Percentiles rank a stretch among this genome's conserved stretches.
These are phyloP conservation scores for Sciurus carolinensis DNA, from an alignment of 2,797 vertebrate genomes.

Conservation along the genomic window DNA sequence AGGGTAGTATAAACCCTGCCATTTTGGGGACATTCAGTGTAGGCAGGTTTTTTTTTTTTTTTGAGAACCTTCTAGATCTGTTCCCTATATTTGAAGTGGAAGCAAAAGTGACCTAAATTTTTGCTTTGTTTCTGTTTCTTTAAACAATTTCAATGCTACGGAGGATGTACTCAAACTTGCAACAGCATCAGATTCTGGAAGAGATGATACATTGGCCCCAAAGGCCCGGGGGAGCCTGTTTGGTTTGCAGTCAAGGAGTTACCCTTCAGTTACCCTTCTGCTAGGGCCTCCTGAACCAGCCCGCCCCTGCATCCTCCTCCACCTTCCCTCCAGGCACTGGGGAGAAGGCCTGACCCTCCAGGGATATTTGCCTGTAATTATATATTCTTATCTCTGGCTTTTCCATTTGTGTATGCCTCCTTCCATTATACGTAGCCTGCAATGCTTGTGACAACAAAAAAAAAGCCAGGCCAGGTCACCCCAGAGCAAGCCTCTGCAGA, in stretches of 20 bases:
- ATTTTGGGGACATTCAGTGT: neutral
- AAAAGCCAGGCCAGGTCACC: fast-evolving
- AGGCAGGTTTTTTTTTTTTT: neutral
- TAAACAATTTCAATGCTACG: neutral
- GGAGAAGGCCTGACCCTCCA: neutral
- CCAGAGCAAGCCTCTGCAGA: neutral
- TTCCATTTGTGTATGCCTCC: neutral
- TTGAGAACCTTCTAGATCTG: neutral
- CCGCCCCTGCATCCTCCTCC: neutral
- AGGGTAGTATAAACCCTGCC: neutral
- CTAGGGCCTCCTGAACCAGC: fast-evolving
- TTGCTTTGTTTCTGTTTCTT: neutral
- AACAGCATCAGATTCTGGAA: neutral
- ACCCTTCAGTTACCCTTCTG: neutral
- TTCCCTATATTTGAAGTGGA: neutral
- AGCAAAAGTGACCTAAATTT: neutral
- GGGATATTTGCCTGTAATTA: neutral
- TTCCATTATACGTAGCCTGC: neutral
- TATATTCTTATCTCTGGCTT: neutral
- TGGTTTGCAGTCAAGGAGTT: neutral
- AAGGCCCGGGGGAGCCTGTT: neutral
- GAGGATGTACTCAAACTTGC: neutral
- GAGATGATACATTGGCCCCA: neutral
- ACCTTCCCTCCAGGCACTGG: too few species aligned
- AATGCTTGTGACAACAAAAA: neutral